phyloP scores from a whole-genome alignment of 1,140 invertebrate genomes.

The Lasioglossum albipes region DNA sequence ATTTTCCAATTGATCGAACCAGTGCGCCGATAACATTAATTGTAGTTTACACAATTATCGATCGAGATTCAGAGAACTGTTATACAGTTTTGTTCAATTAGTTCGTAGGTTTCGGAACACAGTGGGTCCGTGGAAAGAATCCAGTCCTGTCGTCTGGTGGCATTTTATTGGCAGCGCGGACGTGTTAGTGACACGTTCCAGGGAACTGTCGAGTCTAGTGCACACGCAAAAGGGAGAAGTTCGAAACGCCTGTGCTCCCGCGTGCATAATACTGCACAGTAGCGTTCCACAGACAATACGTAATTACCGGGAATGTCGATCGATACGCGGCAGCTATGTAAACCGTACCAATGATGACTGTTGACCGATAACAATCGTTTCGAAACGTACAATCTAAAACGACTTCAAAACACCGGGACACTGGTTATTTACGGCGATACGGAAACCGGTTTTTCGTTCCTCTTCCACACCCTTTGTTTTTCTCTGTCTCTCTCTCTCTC shows the following conservation, averaged over 20 bases:
- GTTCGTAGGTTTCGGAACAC: too few species aligned
- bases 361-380: conserved; percentile 64
- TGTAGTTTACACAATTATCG: too few species aligned
- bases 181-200: conserved; percentile 35
- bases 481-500: not conserved
- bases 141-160: not conserved
- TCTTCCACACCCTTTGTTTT: not conserved
- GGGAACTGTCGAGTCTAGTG: conserved; percentile 1
- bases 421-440: conserved; percentile 39
- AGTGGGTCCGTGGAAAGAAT: not conserved
- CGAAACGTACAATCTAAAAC: conserved; percentile 54
- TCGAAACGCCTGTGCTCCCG: not conserved
- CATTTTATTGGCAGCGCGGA: conserved; percentile 20
- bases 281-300: conserved; percentile 57
- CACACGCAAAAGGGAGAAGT: not conserved
- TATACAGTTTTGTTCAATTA: too few species aligned
- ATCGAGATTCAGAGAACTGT: too few species aligned
- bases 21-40: too few species aligned
- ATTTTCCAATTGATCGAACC: too few species aligned
- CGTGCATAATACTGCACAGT: conserved; percentile 23
- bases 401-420: conserved; percentile 43
- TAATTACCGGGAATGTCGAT: conserved; percentile 66
- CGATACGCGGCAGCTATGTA: conserved; percentile 55
- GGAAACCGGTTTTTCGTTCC: not conserved
- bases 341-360: conserved; percentile 59